A percentile compares a stretch with the other conserved stretches of the same genome.
These are phyloP conservation scores for Drosophila anceps DNA, from an alignment of 2,888 invertebrate genomes.

Conservation along the genomic window DNA sequence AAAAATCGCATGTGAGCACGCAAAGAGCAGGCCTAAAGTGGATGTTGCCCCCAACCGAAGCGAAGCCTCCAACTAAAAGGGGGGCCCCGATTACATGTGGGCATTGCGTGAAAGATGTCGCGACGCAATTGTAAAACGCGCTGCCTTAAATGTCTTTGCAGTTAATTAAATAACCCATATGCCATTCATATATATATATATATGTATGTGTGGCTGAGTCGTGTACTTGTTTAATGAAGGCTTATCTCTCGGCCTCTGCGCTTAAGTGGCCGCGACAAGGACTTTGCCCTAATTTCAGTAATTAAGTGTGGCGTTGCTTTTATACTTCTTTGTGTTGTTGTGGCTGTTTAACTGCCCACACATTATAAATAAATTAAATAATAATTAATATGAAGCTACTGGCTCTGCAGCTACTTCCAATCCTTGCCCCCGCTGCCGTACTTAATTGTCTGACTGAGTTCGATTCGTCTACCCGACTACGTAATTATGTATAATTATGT, in stretches of 20 bases:
- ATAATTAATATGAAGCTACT: conserved; percentile 61
- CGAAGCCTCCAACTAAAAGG: neutral
- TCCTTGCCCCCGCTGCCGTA: neutral
- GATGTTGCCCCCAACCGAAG: conserved; percentile 13
- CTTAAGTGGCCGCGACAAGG: conserved; percentile 43
- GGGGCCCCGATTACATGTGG: conserved; percentile 10
- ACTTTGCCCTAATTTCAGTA: conserved; percentile 57
- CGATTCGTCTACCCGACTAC: conserved; percentile 6
- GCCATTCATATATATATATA: conserved; percentile 12
- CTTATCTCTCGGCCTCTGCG: conserved; percentile 41
- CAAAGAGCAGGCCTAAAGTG: conserved; percentile 70
- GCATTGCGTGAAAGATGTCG: conserved; percentile 68
- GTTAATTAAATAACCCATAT: conserved; percentile 75
- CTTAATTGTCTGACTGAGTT: conserved; percentile 37
- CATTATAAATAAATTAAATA: conserved; percentile 69
- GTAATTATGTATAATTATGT: conserved; percentile 77
- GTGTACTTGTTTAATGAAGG: conserved; percentile 43
- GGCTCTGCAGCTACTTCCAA: neutral
- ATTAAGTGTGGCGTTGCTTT: conserved; percentile 54
- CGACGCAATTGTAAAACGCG: conserved; percentile 71
- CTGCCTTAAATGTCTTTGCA: conserved; percentile 76
- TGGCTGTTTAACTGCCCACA: conserved; percentile 5
- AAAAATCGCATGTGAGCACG: conserved; percentile 82
- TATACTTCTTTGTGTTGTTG: neutral
- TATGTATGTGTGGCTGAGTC: neutral